These are phyloP conservation scores for Pediacus dermestoides DNA, from an alignment of 2,888 invertebrate genomes.

Conservation along the genomic window DNA sequence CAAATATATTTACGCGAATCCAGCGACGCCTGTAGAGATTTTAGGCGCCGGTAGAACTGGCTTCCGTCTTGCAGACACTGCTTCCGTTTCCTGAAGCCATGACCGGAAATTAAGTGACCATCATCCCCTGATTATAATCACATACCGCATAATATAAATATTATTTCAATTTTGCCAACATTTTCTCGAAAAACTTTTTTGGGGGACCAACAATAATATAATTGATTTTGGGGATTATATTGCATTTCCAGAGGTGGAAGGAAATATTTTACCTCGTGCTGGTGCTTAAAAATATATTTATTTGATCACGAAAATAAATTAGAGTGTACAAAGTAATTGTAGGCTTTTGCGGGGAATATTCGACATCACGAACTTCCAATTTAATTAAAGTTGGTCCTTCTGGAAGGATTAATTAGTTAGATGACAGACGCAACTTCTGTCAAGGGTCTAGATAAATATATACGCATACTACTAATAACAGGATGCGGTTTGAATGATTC, in stretches of 20 bases:
- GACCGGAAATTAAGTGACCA: conserved; percentile 18
- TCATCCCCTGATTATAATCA: conserved; percentile 9
- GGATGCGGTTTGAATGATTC: conserved; percentile 43
- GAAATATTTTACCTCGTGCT: too few relatives aligned
- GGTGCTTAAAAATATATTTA: too few relatives aligned
- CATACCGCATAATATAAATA: neutral
- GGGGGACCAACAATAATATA: too few relatives aligned
- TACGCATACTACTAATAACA: conserved; percentile 41
- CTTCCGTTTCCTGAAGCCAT: conserved; percentile 14
- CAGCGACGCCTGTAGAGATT: conserved; percentile 7
- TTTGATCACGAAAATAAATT: neutral
- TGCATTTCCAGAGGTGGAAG: too few relatives aligned
- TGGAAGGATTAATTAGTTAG: conserved; percentile 46
- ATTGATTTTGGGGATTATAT: too few relatives aligned
- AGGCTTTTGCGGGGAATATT: conserved; percentile 35
- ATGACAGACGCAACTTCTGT: conserved; percentile 42
- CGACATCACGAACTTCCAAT: conserved; percentile 43
- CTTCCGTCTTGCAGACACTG: conserved; percentile 13
- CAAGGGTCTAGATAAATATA: conserved; percentile 41
- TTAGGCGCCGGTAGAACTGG: conserved; percentile 13
- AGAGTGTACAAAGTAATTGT: conserved; percentile 19
- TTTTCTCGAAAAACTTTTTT: too few relatives aligned
- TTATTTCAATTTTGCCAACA: too few relatives aligned
- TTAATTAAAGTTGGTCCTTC: conserved; percentile 46
- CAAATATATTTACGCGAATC: conserved; percentile 7